Evolutionary conservation across 2,113 vertebrate species (phyloP).

Genomic region (Mustela lutreola): DNA sequence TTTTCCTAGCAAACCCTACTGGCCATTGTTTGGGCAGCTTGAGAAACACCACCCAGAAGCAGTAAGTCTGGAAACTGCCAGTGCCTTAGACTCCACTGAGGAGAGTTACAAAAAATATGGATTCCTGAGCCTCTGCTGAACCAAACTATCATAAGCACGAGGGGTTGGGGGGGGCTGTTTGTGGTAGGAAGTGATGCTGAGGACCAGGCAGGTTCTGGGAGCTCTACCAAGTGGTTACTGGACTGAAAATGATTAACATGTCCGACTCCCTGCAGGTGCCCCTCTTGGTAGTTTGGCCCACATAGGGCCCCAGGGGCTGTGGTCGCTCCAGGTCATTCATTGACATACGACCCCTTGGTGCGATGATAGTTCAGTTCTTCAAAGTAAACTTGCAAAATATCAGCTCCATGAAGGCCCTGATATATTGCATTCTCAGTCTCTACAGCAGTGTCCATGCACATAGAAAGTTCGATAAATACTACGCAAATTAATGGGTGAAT

Average conservation of each 20-base stretch:
- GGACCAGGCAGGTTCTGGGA: not conserved
- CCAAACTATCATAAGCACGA: not conserved
- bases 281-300: not conserved
- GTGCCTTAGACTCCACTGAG: not conserved
- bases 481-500: conserved; percentile 26
- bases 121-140: not conserved
- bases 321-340: not conserved
- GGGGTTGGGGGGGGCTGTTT: not conserved
- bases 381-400: conserved; percentile 29
- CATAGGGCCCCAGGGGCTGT: not conserved
- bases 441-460: not conserved
- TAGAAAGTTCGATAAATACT: not conserved
- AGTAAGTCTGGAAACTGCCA: not conserved
- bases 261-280: not conserved
- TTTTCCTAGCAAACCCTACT: not conserved
- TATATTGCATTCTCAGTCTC: not conserved
- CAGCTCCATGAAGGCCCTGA: not conserved
- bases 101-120: not conserved
- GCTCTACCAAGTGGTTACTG: not conserved
- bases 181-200: not conserved
- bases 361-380: not conserved
- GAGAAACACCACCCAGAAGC: not conserved
- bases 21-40: not conserved
- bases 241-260: not conserved
- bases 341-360: not conserved